Conservation (phyloP, 2,888 invertebrate species). For the Ormyrus pomaceus region DNA sequence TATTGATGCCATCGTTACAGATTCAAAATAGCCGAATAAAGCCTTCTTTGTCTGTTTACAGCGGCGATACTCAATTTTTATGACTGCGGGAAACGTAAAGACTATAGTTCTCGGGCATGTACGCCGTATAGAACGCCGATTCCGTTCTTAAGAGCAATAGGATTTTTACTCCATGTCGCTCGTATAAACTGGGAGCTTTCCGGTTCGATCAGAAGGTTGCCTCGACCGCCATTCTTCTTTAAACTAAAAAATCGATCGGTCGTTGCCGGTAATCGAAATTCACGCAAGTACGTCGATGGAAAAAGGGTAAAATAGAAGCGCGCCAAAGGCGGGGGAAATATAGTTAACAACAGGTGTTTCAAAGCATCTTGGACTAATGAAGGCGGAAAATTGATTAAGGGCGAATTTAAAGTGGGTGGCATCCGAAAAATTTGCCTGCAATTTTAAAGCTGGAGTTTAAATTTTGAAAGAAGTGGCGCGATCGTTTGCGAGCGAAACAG, state of each 20-base stretch:
- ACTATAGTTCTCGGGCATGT: conserved; percentile 11
- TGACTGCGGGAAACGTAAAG: conserved; percentile 20
- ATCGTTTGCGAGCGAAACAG: too few relatives aligned
- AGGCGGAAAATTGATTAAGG: too few relatives aligned
- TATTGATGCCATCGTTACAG: neutral
- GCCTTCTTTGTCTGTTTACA: conserved; percentile 22
- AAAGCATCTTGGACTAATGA: too few relatives aligned
- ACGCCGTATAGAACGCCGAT: conserved; percentile 35
- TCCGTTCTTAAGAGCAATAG: conserved; percentile 22
- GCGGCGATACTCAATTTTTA: conserved; percentile 36
- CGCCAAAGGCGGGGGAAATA: too few relatives aligned
- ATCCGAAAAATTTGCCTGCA: too few relatives aligned
- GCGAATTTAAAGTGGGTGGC: too few relatives aligned
- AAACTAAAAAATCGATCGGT: conserved; percentile 35
- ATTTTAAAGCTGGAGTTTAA: too few relatives aligned
- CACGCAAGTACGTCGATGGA: conserved; percentile 22
- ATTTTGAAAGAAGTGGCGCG: too few relatives aligned
- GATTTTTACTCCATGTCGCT: conserved; percentile 57
- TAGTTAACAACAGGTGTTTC: too few relatives aligned
- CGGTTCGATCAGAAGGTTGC: conserved; percentile 57
- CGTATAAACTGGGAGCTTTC: conserved; percentile 55
- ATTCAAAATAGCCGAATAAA: conserved; percentile 26
- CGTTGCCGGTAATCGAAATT: conserved; percentile 46
- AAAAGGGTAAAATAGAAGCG: neutral
- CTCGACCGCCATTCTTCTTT: conserved; percentile 57